Conservation (phyloP, 2,797 vertebrate genomes). For the Chanos chanos region DNA sequence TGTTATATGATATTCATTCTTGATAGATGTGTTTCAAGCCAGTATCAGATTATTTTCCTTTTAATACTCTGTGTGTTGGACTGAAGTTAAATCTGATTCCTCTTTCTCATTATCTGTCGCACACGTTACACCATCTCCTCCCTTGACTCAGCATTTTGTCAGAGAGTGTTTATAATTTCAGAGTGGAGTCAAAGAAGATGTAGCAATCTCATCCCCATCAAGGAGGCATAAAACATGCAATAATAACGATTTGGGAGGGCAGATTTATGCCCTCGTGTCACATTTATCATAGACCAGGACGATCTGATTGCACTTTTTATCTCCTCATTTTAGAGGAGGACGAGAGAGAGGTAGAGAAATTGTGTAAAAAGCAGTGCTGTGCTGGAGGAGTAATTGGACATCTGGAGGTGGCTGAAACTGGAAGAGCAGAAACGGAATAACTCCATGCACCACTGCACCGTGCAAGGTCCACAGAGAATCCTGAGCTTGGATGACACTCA, state of each 20-base stretch:
- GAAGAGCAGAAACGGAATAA: neutral
- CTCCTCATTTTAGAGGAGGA: conserved; percentile 12
- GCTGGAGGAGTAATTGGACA: neutral
- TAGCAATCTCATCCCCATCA: neutral
- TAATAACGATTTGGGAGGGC: conserved; percentile 18
- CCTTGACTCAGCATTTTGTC: neutral
- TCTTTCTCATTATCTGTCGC: neutral
- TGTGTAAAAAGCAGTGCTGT: neutral
- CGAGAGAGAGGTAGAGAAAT: neutral
- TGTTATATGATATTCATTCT: no score
- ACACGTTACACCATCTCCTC: neutral
- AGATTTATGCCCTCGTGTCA: conserved; percentile 16
- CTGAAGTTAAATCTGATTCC: neutral
- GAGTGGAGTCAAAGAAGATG: neutral
- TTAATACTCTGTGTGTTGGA: neutral
- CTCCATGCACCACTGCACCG: no score
- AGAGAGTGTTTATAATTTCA: no score
- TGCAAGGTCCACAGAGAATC: no score
- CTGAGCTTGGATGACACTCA: no score
- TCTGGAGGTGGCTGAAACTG: neutral
- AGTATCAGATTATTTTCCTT: neutral
- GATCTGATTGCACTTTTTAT: conserved; percentile 23
- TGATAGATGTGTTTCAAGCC: no score
- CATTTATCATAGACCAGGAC: conserved; percentile 2
- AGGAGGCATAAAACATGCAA: neutral